These are phyloP conservation scores for Columba livia DNA, from an alignment of 2,113 vertebrate species.

Conservation along the genomic window DNA sequence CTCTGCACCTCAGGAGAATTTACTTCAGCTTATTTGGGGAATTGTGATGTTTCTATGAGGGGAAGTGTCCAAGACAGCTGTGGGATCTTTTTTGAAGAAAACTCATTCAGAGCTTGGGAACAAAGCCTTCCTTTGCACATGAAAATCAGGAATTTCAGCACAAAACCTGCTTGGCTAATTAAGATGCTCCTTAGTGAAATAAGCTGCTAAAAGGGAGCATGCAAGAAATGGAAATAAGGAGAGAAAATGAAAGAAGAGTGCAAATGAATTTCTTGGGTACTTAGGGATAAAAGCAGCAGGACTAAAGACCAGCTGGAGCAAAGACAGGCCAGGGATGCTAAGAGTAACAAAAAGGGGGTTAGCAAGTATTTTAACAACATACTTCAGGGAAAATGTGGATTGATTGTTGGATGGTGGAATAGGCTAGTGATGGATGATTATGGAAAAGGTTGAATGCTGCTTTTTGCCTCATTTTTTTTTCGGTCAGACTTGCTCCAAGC, in stretches of 20 bases:
- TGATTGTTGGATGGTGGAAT: background rate
- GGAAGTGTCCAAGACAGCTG: background rate
- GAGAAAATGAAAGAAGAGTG: slow-evolving; percentile 18
- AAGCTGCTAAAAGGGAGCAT: slow-evolving; percentile 37
- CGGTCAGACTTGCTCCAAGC: background rate
- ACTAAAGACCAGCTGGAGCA: slow-evolving; percentile 30
- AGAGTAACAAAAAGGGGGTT: background rate
- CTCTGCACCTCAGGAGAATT: background rate
- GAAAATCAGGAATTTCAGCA: slow-evolving; percentile 49
- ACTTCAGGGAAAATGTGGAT: background rate
- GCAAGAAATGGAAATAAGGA: slow-evolving; percentile 64
- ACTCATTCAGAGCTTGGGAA: slow-evolving; percentile 52
- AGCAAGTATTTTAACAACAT: background rate
- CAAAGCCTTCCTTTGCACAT: slow-evolving; percentile 12
- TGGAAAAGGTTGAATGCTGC: background rate
- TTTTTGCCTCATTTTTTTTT: background rate
- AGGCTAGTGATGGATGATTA: background rate
- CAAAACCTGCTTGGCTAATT: slow-evolving; percentile 58
- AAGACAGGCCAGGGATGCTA: background rate
- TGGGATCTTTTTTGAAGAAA: background rate
- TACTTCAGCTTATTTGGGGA: background rate
- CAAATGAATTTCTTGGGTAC: background rate
- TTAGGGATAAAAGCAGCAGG: slow-evolving; percentile 5
- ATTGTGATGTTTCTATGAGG: background rate
- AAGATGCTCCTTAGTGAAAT: slow-evolving; percentile 24